Base-by-base conservation (phyloP, 2,113 vertebrate genomes). In the Ibidorhyncha struthersii region DNA sequence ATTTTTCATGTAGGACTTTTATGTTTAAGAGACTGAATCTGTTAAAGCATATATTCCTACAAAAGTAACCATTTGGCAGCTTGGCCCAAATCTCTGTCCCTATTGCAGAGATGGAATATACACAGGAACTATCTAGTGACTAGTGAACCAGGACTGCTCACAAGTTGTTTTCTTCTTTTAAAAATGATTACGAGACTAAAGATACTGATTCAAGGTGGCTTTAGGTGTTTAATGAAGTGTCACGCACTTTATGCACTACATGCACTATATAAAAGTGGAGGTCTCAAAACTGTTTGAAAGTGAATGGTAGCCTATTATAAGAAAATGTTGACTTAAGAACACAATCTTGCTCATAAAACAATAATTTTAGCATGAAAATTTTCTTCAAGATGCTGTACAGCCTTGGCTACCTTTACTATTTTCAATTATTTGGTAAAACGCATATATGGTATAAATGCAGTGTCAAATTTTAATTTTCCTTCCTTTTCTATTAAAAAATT, bases 1-100 rank as follows among this genome's bases (percentile, higher is more conserved):
- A 96, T 15, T 94, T 95, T 97, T 94, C 94, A 71, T 15, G 10
- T 90, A 74, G 34, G 94, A 93, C 87, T 95, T 96, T 69, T 79
- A 79, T 36, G 19, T 88, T 87, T 74, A 94, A 77, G 73, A 89
- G 65, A 49, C 52, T 93, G 71, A 92, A 95, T 89, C 83, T 82
- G 50, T 66, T 96, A 91, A 92, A 55, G 8, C 21, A 5, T 36
- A 38, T 89, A 82, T 93, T 97, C 95, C 90, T 93, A 97, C 66
- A 53, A 96, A 91, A 95, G 94, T 65, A 96, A 95, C 80, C 65
- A 30, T 93, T 96, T 79, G 62, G 66, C 94, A 95, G 36, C 74
- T 67, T 83, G 55, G 77, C 23, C 19, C 9, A 49, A 36, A 63
- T 50, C 45, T 90, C 56, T 69, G 43, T 65, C 22, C 18, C 7